Evolutionary conservation across 2,797 vertebrate genomes (phyloP), one percentile per base, ranked within the genome.

Genomic region (Poecile montanus): DNA sequence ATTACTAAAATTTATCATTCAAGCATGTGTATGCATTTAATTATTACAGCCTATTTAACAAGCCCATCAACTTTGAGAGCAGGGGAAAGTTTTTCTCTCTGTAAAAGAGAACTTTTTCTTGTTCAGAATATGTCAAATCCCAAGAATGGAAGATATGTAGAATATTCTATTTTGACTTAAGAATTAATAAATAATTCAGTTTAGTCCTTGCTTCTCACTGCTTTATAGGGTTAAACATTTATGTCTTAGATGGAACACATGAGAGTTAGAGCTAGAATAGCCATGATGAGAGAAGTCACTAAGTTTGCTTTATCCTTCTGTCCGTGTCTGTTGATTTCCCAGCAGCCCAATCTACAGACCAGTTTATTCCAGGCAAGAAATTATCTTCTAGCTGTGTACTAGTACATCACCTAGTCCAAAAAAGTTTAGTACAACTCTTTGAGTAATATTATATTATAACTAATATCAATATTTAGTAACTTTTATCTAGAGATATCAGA

Each of bases 1-100:
- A 81, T 48, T 92, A 95, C 86, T 95, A 94, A 74, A 96, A 97
- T 91, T 91, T 94, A 94, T 95, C 79, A 94, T 94, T 97, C 74
- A 91, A 67, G 74, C 88, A 85, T 94, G 73, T 86, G 66, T 92
- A 84, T 75, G 51, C 93, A 82, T 76, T 96, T 97, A 95, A 95
- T 94, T 89, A 92, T 96, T 96, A 92, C 79, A 83, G 47, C 51
- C 45, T 92, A 51, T 92, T 95, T 91, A 93, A 80, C 93, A 91
- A 77, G 78, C 77, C 92, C 80, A 94, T 72, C 93, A 96, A 95
- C 88, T 84, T 67, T 51, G 85, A 89, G 44, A 42, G 67, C 25
- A 75, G 26, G 73, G 47, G 48, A 77, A 88, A 95, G 76, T 62
- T 84, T 81, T 54, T 36, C 32, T 51, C 57, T 48, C 75, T 14